A percentile compares a stretch with the other conserved stretches of the same genome.
Evolutionary conservation across 2,888 invertebrate genomes (phyloP).

Genomic region (Drosophila cracens): DNA sequence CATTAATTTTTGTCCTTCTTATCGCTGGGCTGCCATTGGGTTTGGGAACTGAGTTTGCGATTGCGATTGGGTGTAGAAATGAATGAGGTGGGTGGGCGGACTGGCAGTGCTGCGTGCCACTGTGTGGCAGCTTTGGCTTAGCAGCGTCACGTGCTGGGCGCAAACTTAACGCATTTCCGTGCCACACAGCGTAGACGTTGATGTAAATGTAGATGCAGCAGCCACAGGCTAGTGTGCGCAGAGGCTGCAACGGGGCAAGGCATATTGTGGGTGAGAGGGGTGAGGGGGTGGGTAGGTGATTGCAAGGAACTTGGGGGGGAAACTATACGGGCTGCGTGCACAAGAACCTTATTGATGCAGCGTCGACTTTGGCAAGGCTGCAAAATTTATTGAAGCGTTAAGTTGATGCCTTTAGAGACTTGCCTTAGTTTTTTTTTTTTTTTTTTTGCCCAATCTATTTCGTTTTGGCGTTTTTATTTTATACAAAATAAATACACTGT

Average conservation of each 20-base stretch:
- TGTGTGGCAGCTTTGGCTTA: conserved; percentile 79
- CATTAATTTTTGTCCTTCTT: conserved; percentile 84
- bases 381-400: conserved; percentile 82
- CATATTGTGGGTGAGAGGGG: background rate
- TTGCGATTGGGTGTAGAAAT: conserved; percentile 35
- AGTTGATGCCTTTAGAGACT: conserved; percentile 75
- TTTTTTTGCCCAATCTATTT: background rate
- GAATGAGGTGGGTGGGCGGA: conserved; percentile 3
- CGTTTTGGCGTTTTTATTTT: background rate
- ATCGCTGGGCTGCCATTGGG: conserved; percentile 57
- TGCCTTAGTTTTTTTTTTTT: conserved; percentile 36
- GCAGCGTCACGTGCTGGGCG: conserved; percentile 78
- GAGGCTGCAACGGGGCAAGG: background rate
- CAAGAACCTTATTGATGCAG: conserved; percentile 83
- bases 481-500: background rate
- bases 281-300: background rate
- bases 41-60: conserved; percentile 21
- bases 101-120: conserved; percentile 70
- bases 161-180: conserved; percentile 81
- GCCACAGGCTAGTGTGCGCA: conserved; percentile 8
- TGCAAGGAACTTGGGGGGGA: background rate
- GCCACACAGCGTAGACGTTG: conserved; percentile 43
- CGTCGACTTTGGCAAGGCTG: conserved; percentile 59
- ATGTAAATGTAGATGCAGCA: conserved; percentile 14
- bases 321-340: conserved; percentile 63